Evolutionary conservation across 2,797 vertebrate species (phyloP).

Genomic region (Gadopsis marmoratus): DNA sequence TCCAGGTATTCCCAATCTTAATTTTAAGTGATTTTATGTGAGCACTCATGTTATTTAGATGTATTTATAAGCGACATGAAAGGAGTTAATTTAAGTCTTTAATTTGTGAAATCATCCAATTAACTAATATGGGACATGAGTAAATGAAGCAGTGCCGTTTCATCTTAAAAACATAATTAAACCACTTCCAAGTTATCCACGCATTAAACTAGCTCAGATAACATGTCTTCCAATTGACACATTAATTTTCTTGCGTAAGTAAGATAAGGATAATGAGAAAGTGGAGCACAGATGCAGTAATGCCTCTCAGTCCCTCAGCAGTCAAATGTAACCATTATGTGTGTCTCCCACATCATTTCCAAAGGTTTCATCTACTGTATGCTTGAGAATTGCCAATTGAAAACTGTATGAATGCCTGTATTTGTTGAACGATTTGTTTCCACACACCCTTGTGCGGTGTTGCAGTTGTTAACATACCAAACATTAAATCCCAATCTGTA

Average conservation of each 20-base stretch:
- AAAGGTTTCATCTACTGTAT: constrained; percentile 21
- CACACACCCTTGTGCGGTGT: constrained; percentile 8
- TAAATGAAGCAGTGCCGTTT: constrained; percentile 13
- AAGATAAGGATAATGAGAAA: neutral
- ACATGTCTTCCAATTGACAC: constrained; percentile 40
- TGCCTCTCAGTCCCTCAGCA: constrained; percentile 14
- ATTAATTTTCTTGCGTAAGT: neutral
- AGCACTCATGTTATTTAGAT: constrained; percentile 12
- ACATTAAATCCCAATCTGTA: constrained; percentile 42
- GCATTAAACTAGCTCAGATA: constrained; percentile 3
- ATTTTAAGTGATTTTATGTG: constrained; percentile 19
- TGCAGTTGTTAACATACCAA: constrained; percentile 55
- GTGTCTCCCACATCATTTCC: neutral
- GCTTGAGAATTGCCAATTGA: constrained; percentile 30
- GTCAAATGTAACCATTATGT: neutral
- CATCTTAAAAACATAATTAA: constrained; percentile 19
- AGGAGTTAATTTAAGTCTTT: neutral
- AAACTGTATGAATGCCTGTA: constrained; percentile 45
- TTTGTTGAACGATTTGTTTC: constrained; percentile 17
- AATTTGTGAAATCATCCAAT: constrained; percentile 20
- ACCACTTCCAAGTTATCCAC: constrained; percentile 10
- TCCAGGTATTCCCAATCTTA: constrained; percentile 8
- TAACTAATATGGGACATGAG: constrained; percentile 5
- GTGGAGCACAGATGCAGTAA: neutral
- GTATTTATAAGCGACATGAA: constrained; percentile 15